These are phyloP conservation scores for Austrofundulus limnaeus DNA, from an alignment of 2,113 vertebrate genomes.

Conservation along the genomic window DNA sequence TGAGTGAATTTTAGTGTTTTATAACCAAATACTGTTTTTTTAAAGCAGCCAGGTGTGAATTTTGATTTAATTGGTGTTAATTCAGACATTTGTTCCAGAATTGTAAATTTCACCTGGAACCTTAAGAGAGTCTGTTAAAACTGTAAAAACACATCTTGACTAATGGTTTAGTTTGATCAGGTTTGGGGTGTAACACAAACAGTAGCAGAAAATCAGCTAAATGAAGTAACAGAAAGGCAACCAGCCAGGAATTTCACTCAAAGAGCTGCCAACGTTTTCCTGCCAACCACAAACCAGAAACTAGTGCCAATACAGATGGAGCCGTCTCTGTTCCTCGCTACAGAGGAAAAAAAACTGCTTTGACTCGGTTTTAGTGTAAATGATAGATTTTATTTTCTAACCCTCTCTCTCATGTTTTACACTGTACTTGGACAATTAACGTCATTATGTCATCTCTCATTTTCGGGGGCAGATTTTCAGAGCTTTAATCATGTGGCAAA, in stretches of 20 bases:
- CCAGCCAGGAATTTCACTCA: slow-evolving; percentile 6
- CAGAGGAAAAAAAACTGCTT: slow-evolving; percentile 6
- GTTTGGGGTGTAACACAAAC: slow-evolving; percentile 8
- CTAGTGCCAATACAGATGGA: slow-evolving; percentile 1
- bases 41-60: not conserved
- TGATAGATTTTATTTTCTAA: not conserved
- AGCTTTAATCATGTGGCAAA: not conserved
- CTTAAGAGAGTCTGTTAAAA: slow-evolving; percentile 27
- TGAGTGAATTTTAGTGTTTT: not conserved
- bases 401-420: not conserved
- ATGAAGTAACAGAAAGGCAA: slow-evolving; percentile 14
- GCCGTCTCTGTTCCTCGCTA: slow-evolving; percentile 13
- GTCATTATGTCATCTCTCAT: slow-evolving; percentile 12
- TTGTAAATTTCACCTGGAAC: slow-evolving; percentile 32
- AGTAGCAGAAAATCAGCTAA: not conserved
- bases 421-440: not conserved
- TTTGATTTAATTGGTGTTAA: not conserved
- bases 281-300: slow-evolving; percentile 21
- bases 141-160: not conserved
- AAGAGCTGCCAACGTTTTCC: slow-evolving; percentile 27
- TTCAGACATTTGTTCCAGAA: slow-evolving; percentile 21
- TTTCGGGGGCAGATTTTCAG: not conserved
- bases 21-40: not conserved
- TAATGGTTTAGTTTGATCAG: slow-evolving; percentile 22
- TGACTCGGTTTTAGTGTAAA: slow-evolving; percentile 2